phyloP scores from a whole-genome alignment of 2,888 invertebrate genomes.

The Callosobruchus maculatus region DNA sequence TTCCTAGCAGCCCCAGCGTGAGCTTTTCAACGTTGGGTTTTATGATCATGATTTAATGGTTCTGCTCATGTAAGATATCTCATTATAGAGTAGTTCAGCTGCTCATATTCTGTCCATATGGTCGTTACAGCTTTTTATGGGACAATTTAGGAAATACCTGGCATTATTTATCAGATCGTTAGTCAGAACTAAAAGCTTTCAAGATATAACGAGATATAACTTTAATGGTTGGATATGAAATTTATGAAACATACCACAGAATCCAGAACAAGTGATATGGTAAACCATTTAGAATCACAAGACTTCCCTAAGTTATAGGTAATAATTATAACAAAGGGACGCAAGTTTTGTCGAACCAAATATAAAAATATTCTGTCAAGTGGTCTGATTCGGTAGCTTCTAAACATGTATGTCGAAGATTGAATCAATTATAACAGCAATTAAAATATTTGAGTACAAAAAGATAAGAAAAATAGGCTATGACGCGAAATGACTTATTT shows the following conservation, averaged over 20 bases:
- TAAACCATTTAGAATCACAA: not conserved
- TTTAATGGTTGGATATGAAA: not conserved
- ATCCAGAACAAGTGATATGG: not conserved
- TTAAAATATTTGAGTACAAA: too few relatives aligned
- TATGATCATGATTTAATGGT: not conserved
- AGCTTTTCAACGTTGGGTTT: not conserved
- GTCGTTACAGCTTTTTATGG: not conserved
- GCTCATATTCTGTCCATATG: not conserved
- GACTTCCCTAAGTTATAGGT: too few relatives aligned
- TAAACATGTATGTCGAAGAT: too few relatives aligned
- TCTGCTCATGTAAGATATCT: not conserved
- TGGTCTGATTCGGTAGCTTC: too few relatives aligned
- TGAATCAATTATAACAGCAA: too few relatives aligned
- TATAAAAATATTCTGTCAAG: too few relatives aligned
- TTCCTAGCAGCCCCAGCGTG: not conserved
- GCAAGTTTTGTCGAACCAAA: too few relatives aligned
- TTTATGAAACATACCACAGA: not conserved
- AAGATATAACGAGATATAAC: not conserved
- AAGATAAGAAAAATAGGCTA: too few relatives aligned
- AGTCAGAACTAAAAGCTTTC: not conserved
- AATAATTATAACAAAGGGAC: too few relatives aligned
- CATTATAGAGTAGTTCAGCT: not conserved
- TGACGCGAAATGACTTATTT: too few relatives aligned
- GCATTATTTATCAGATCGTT: not conserved
- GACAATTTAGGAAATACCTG: not conserved